Percentiles rank a stretch among this genome's conserved stretches.
Evolutionary conservation across 2,113 vertebrate species (phyloP).

Genomic region (Cololabis saira): DNA sequence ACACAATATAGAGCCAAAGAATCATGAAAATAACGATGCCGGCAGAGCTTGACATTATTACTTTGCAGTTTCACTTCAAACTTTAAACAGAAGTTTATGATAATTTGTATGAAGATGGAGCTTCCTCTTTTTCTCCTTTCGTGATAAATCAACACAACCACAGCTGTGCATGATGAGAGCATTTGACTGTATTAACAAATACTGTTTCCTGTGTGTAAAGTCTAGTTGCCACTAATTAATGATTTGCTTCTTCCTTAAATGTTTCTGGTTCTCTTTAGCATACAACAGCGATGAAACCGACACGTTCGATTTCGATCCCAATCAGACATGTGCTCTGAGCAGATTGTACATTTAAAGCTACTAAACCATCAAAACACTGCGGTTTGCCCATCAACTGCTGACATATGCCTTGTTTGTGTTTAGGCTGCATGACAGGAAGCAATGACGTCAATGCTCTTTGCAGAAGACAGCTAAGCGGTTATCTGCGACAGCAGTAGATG

Average conservation of each 20-base stretch:
- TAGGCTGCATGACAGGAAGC: constrained; percentile 49
- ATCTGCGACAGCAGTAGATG: neutral
- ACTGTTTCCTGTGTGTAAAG: neutral
- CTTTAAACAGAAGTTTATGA: too few species aligned
- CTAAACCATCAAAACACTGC: constrained; percentile 27
- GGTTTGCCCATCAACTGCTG: constrained; percentile 14
- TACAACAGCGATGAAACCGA: too few species aligned
- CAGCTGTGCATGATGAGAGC: too few species aligned
- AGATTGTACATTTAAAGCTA: constrained; percentile 8
- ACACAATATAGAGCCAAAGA: too few species aligned
- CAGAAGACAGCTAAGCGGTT: constrained; percentile 1
- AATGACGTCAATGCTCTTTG: constrained; percentile 44
- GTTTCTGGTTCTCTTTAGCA: neutral
- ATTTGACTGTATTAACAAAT: neutral
- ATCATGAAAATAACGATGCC: too few species aligned
- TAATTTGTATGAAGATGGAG: too few species aligned
- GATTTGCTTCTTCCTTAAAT: neutral
- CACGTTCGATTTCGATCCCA: neutral
- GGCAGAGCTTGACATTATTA: too few species aligned
- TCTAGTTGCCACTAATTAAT: neutral
- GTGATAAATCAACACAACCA: too few species aligned
- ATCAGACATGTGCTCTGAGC: neutral
- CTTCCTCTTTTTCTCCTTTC: too few species aligned
- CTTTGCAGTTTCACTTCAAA: too few species aligned
- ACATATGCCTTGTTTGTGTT: constrained; percentile 34